These are phyloP conservation scores for Glomeris marginata DNA, from an alignment of 2,888 invertebrate genomes.

Conservation along the genomic window DNA sequence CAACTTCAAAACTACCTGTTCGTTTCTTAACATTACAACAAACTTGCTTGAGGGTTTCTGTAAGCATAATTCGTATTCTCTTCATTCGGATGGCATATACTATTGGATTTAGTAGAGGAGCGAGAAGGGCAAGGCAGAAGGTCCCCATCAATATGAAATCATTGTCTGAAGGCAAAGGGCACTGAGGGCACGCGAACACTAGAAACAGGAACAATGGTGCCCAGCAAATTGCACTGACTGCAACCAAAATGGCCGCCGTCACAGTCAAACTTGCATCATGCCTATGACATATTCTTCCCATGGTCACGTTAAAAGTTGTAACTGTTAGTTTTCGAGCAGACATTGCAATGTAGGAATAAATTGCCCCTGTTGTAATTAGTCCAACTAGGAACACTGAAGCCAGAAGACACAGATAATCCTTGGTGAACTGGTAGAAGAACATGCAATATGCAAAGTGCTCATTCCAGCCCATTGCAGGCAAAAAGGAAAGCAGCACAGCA, in stretches of 20 bases:
- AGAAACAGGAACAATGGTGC: constrained; percentile 8
- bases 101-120: constrained; percentile 7
- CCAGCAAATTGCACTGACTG: constrained; percentile 6
- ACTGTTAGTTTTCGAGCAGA: constrained; percentile 2
- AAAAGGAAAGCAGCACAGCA: not conserved
- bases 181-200: constrained; percentile 9
- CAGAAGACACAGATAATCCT: constrained; percentile 3
- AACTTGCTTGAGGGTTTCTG: too few species aligned
- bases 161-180: constrained; percentile 9
- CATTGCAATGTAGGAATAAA: constrained; percentile 7
- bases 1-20: too few species aligned
- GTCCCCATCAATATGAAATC: constrained; percentile 10
- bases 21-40: too few species aligned
- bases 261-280: constrained; percentile 3
- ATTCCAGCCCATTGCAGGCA: constrained; percentile 10
- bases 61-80: not conserved
- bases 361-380: not conserved
- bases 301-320: constrained; percentile 5
- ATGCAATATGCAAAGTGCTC: constrained; percentile 8
- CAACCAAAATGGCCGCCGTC: constrained; percentile 6
- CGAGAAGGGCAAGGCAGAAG: constrained; percentile 6
- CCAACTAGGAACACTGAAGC: constrained; percentile 4
- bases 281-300: constrained; percentile 1
- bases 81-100: constrained; percentile 7
- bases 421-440: constrained; percentile 9